Evolutionary conservation across 2,113 vertebrate species (phyloP), one percentile per base, ranked within the genome.

Genomic region (Zeus faber): DNA sequence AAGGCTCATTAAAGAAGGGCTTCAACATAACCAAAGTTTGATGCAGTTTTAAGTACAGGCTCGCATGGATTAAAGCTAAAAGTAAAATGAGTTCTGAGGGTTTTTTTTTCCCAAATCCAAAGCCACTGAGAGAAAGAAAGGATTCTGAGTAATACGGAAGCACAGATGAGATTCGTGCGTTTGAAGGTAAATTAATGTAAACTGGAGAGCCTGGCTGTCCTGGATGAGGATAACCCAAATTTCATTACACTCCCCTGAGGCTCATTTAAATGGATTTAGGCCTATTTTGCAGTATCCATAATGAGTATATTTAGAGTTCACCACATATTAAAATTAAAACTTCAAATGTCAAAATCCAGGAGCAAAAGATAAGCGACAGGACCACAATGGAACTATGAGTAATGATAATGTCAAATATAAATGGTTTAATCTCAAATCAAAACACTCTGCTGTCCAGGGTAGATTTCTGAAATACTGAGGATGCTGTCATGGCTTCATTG

Each of bases 131-230:
- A n/a, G 50, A 68, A 56, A 63, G 46, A 44, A 16, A 62, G 45
- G 14, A 40, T 48, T 68, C 44, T 51, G 46, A 43, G 45, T 66
- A 68, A 73, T 74, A 65, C 71, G 25, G 29, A 52, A n/a, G 45
- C 44, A 26, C 57, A 58, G 27, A 54, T 58, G 29, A 57, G 43
- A 55, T 45, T 45, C 35, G 17, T 57, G 63, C 22, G 45, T 71
- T 64, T 31, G n/a, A 27, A 9, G 1, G 23, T 21, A n/a, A n/a
- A n/a, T n/a, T n/a, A n/a, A n/a, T n/a, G n/a, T n/a, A n/a, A n/a
- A n/a, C n/a, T n/a, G n/a, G 25, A 26, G 49, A 14, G 25, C 14
- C 9, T 11, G 9, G 21, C 16, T 44, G 39, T 27, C 39, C 51
- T 54, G 14, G 20, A 41, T 41, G 2, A 26, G n/a, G 14, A 29